Conservation (phyloP, 2,113 vertebrate species). For the Peromyscus maniculatus region DNA sequence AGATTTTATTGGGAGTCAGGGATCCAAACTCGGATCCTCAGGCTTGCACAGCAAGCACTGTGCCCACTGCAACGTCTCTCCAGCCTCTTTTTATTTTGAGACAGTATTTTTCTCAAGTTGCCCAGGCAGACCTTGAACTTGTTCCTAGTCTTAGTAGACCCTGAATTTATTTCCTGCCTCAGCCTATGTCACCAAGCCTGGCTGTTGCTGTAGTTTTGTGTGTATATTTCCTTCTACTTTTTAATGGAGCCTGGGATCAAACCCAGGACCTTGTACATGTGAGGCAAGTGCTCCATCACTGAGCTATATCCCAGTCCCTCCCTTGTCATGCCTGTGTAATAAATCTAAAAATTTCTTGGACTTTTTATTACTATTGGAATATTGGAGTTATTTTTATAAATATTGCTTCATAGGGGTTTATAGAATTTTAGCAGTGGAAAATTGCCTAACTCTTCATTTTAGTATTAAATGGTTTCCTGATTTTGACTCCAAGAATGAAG, state of each 20-base stretch:
- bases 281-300: neutral
- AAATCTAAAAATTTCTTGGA: constrained; percentile 34
- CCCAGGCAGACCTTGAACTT: neutral
- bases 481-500: constrained; percentile 26
- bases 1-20: neutral
- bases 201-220: neutral
- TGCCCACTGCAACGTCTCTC: neutral
- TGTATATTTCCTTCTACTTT: neutral
- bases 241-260: neutral
- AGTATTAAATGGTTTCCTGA: constrained; percentile 55
- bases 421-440: constrained; percentile 58
- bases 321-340: neutral
- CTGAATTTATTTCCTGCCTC: neutral
- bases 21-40: neutral
- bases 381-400: constrained; percentile 37
- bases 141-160: neutral
- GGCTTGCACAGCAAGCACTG: neutral
- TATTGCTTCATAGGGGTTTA: neutral
- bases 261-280: neutral
- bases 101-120: neutral
- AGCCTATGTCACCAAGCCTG: neutral
- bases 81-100: neutral
- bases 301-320: neutral
- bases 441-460: constrained; percentile 31
- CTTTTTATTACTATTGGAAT: constrained; percentile 56